These are phyloP conservation scores for Gnatocerus cornutus DNA, from an alignment of 2,888 invertebrate species.

Conservation along the genomic window DNA sequence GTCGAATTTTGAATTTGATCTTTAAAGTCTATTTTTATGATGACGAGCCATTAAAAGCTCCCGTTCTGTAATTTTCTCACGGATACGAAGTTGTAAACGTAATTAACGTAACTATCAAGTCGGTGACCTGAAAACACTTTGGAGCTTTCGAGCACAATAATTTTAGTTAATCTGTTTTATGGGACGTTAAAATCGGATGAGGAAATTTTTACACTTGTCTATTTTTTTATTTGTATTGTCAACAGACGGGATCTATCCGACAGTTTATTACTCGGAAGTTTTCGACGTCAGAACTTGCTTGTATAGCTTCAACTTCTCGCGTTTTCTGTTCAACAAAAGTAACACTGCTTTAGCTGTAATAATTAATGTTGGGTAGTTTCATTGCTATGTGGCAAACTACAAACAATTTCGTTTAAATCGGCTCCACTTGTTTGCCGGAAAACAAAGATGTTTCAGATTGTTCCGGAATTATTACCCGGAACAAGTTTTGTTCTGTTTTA, in stretches of 20 bases:
- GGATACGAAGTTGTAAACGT: conserved; percentile 28
- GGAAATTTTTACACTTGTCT: conserved; percentile 19
- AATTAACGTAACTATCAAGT: conserved; percentile 43
- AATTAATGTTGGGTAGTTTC: conserved; percentile 41
- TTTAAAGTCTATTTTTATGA: conserved; percentile 14
- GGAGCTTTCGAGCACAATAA: conserved; percentile 6
- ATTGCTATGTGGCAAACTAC: conserved; percentile 27
- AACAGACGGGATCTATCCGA: conserved; percentile 31
- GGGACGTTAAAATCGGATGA: conserved; percentile 7
- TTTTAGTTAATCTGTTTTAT: conserved; percentile 14
- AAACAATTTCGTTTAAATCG: conserved; percentile 33
- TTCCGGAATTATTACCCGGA: conserved; percentile 1
- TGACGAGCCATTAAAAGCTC: conserved; percentile 24
- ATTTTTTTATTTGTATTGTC: conserved; percentile 29
- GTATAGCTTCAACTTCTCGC: conserved; percentile 29
- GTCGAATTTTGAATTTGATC: conserved; percentile 12
- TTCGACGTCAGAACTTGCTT: conserved; percentile 18
- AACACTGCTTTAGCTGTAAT: conserved; percentile 37
- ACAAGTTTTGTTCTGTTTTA: background rate
- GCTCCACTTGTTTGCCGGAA: conserved; percentile 3
- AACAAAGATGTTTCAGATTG: conserved; percentile 11
- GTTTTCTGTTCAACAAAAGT: conserved; percentile 38
- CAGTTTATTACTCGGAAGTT: conserved; percentile 36
- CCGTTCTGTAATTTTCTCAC: conserved; percentile 28
- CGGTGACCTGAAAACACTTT: conserved; percentile 28